These are phyloP conservation scores for Odobenus rosmarus DNA, from an alignment of 2,113 vertebrate genomes.

Conservation along the genomic window DNA sequence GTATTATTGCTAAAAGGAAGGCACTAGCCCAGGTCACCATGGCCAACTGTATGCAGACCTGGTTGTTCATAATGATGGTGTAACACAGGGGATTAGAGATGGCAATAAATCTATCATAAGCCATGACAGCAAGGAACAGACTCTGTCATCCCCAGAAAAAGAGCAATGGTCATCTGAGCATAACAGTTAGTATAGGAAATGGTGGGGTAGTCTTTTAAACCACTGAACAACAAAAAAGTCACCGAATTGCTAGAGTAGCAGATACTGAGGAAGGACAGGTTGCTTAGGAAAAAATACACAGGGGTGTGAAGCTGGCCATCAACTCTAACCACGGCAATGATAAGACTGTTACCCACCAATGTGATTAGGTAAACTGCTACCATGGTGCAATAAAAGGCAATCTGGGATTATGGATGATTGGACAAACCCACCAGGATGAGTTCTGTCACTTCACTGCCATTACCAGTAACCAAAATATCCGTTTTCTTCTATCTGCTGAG, in stretches of 20 bases:
- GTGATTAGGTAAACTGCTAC: neutral
- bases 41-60: neutral
- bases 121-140: constrained; percentile 30
- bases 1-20: constrained; percentile 9
- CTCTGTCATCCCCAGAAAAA: constrained; percentile 61
- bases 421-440: constrained; percentile 59
- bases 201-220: neutral
- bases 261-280: neutral
- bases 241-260: constrained; percentile 56
- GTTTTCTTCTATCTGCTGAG: constrained; percentile 40
- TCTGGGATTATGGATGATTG: constrained; percentile 49
- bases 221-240: constrained; percentile 18
- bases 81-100: constrained; percentile 13
- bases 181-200: constrained; percentile 50
- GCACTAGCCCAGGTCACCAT: constrained; percentile 1
- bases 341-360: constrained; percentile 26
- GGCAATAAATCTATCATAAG: constrained; percentile 39
- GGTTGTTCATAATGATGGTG: constrained; percentile 50
- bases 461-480: neutral
- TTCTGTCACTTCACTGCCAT: constrained; percentile 17
- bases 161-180: neutral
- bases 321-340: constrained; percentile 5
- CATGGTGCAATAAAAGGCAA: constrained; percentile 42
- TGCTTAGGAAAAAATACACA: constrained; percentile 49
- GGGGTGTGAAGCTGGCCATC: neutral